These are phyloP conservation scores for Salpingus planirostris DNA, from an alignment of 2,888 invertebrate species.

Conservation along the genomic window DNA sequence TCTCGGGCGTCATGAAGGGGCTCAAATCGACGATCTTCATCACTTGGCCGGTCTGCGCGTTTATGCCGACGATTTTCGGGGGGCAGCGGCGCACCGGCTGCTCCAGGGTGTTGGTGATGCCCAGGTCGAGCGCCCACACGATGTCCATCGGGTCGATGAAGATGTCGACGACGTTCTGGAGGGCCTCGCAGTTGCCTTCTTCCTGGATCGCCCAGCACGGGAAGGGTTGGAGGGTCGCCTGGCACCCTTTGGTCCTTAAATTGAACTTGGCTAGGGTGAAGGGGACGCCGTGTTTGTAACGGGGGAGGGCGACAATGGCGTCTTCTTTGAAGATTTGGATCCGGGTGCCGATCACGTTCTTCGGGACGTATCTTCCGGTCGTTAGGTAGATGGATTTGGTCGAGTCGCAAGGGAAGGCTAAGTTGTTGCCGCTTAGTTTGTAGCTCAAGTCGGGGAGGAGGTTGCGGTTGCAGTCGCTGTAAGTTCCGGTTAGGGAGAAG, in stretches of 20 bases:
- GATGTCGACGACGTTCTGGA: conserved; percentile 62
- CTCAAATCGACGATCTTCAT: conserved; percentile 50
- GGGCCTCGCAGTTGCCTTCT: conserved; percentile 57
- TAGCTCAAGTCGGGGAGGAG: conserved; percentile 31
- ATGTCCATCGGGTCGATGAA: conserved; percentile 50
- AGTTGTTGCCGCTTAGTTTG: conserved; percentile 31
- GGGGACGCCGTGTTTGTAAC: conserved; percentile 53
- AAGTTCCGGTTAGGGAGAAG: conserved; percentile 12
- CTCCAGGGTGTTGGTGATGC: conserved; percentile 51
- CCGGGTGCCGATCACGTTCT: conserved; percentile 53
- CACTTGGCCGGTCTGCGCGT: conserved; percentile 48
- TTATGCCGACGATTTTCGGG: conserved; percentile 53
- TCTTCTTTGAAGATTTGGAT: conserved; percentile 51
- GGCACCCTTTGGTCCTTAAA: conserved; percentile 44
- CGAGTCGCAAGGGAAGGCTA: conserved; percentile 33
- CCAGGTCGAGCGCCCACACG: conserved; percentile 53
- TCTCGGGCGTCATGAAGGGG: conserved; percentile 43
- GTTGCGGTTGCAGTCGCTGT: conserved; percentile 20
- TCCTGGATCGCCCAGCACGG: conserved; percentile 63
- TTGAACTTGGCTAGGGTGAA: conserved; percentile 50
- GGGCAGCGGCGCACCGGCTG: conserved; percentile 49
- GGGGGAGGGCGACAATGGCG: conserved; percentile 50
- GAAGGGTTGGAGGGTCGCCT: conserved; percentile 50
- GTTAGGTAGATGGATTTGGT: conserved; percentile 51
- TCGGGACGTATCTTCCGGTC: conserved; percentile 49